Percentiles rank a stretch among this genome's conserved stretches.
phyloP scores from a whole-genome alignment of 2,797 vertebrate species.

The Trematomus bernacchii region DNA sequence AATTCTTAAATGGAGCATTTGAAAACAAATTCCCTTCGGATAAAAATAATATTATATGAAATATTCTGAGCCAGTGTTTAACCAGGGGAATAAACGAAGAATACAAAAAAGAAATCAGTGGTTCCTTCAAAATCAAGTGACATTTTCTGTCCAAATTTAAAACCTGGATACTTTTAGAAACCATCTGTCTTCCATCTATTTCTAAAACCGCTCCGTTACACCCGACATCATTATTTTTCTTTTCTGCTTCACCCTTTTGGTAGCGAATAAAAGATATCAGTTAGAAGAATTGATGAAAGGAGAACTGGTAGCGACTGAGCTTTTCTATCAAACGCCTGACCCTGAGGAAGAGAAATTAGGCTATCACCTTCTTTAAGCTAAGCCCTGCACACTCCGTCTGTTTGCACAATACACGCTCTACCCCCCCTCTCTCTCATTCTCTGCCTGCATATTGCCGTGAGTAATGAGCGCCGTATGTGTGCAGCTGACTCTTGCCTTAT shows the following conservation, averaged over 20 bases:
- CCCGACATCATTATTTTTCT: slow-evolving; percentile 1
- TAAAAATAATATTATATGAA: no score
- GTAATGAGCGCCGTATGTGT: slow-evolving; percentile 73
- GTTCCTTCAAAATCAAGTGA: no score
- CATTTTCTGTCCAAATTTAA: no score
- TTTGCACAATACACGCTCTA: slow-evolving; percentile 22
- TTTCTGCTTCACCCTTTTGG: slow-evolving; percentile 4
- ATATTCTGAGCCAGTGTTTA: no score
- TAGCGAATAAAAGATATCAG: slow-evolving; percentile 30
- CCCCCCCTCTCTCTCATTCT: slow-evolving; percentile 46
- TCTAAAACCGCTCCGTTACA: no score
- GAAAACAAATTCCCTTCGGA: no score
- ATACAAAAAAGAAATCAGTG: no score
- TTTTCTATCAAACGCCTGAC: slow-evolving; percentile 59
- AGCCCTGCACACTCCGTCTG: slow-evolving; percentile 34
- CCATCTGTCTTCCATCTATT: no score
- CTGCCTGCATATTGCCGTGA: slow-evolving; percentile 64
- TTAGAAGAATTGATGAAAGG: slow-evolving; percentile 55
- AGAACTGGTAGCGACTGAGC: slow-evolving; percentile 50
- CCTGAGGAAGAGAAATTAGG: slow-evolving; percentile 48
- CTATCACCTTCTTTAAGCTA: slow-evolving; percentile 44
- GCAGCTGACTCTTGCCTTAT: slow-evolving; percentile 72
- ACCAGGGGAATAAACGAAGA: no score
- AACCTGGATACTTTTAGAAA: no score
- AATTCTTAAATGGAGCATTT: no score